Evolutionary conservation across 2,113 vertebrate genomes (phyloP).

Genomic region (Pycnonotus jocosus): DNA sequence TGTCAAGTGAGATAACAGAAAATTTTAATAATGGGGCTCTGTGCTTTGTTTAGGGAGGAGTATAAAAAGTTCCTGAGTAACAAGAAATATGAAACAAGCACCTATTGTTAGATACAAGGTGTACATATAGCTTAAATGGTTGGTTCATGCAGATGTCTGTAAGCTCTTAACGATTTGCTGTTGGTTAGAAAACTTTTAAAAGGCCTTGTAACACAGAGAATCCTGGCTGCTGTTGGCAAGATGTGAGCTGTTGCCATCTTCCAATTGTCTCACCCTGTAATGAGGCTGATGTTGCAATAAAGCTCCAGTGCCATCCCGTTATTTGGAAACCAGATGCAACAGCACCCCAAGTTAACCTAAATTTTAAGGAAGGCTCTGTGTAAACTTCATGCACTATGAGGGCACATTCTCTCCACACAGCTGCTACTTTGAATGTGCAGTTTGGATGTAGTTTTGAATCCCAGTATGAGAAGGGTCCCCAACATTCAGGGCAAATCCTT

Average conservation of each 20-base stretch:
- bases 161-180: neutral
- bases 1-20: neutral
- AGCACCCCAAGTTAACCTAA: neutral
- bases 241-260: neutral
- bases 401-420: neutral
- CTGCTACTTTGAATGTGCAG: neutral
- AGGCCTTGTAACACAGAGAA: neutral
- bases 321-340: neutral
- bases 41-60: neutral
- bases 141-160: neutral
- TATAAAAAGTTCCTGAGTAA: neutral
- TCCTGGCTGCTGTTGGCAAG: neutral
- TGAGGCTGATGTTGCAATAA: neutral
- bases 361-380: neutral
- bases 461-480: neutral
- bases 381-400: neutral
- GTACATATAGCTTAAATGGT: neutral
- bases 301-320: neutral
- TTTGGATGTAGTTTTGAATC: neutral
- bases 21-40: neutral
- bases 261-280: neutral
- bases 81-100: neutral
- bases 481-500: neutral
- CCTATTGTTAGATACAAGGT: neutral
- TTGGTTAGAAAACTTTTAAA: neutral